phyloP scores from a whole-genome alignment of 2,113 vertebrate genomes.

The Aphyosemion australe region DNA sequence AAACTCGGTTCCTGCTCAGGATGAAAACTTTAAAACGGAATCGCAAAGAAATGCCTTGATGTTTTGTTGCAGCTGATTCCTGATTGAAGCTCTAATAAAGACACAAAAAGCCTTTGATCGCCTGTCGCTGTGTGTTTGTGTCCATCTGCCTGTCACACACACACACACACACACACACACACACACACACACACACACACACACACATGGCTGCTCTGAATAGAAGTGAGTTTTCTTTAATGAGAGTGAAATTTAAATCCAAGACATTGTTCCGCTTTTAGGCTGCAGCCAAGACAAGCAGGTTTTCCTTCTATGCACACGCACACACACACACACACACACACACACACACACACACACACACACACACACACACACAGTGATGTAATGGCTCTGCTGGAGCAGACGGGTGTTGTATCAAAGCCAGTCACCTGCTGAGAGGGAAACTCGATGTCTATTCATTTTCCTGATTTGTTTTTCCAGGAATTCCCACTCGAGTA shows the following conservation, averaged over 20 bases:
- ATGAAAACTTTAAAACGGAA: background rate
- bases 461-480: conserved; percentile 42
- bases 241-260: conserved; percentile 76
- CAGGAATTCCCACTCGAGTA: conserved; percentile 29
- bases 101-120: conserved; percentile 64
- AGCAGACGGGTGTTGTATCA: conserved; percentile 36
- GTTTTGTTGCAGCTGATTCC: conserved; percentile 44
- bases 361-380: background rate
- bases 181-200: conserved; percentile 33
- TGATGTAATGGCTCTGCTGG: conserved; percentile 60
- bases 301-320: conserved; percentile 21
- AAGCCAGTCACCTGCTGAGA: conserved; percentile 63
- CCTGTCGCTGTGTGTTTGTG: conserved; percentile 34
- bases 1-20: background rate
- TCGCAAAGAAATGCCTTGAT: conserved; percentile 42
- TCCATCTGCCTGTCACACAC: conserved; percentile 39
- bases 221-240: conserved; percentile 64
- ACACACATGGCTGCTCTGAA: conserved; percentile 38
- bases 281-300: conserved; percentile 56
- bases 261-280: conserved; percentile 66
- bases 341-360: background rate
- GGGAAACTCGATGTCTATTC: conserved; percentile 52
- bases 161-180: conserved; percentile 19
- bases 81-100: conserved; percentile 62
- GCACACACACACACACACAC: background rate